These are phyloP conservation scores for Hirundichthys speculiger DNA, from an alignment of 2,113 vertebrate genomes.

Conservation along the genomic window DNA sequence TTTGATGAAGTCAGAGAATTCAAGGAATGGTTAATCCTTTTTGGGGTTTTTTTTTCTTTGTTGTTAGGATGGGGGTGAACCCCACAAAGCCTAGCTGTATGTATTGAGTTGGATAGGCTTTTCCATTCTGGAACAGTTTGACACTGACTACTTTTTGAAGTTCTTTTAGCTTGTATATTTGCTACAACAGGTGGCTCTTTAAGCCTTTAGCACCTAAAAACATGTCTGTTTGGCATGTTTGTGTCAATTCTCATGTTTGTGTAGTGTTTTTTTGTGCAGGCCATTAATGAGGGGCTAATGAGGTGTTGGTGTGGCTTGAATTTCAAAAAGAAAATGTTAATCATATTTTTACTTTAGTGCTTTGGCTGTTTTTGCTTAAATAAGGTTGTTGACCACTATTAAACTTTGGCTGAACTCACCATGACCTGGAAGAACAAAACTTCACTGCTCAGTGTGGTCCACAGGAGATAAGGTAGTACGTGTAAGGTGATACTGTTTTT, in stretches of 20 bases:
- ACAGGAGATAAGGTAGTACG: slow-evolving; percentile 7
- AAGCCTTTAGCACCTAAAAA: background rate
- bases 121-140: background rate
- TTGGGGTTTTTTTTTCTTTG: background rate
- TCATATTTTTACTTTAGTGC: background rate
- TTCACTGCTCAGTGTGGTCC: slow-evolving; percentile 2
- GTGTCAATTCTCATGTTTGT: background rate
- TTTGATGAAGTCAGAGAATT: slow-evolving; percentile 22
- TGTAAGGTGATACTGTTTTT: slow-evolving; percentile 13
- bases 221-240: background rate
- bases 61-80: background rate
- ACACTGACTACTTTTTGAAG: background rate
- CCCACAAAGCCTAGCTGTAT: background rate
- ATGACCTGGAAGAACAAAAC: slow-evolving; percentile 4
- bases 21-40: slow-evolving; percentile 26
- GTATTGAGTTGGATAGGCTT: too few species aligned
- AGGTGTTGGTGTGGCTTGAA: background rate
- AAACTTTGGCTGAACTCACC: slow-evolving; percentile 23
- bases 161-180: background rate
- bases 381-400: slow-evolving; percentile 5
- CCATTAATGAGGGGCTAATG: background rate
- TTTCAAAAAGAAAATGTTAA: background rate
- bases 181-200: background rate
- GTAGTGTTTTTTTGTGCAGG: background rate
- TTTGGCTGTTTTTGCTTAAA: background rate